Conservation (phyloP, 2,888 invertebrate species). For the Anorthoa munda region DNA sequence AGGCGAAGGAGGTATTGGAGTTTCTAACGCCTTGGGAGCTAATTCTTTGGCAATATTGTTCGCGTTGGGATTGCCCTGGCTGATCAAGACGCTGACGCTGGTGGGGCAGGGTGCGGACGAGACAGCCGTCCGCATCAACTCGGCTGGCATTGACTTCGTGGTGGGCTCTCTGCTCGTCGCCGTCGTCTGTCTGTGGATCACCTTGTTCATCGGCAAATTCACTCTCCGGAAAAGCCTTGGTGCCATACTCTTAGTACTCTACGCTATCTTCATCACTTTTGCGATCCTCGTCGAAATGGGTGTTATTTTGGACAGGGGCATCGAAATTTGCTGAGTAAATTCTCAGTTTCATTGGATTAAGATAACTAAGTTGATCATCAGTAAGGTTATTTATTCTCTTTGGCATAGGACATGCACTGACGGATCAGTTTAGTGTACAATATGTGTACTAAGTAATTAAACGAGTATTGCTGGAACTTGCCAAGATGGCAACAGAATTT, state of each 20-base stretch:
- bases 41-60: conserved; percentile 96
- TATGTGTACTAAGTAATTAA: conserved; percentile 25
- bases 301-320: conserved; percentile 87
- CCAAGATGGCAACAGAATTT: conserved; percentile 14
- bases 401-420: conserved; percentile 38
- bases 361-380: conserved; percentile 53
- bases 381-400: conserved; percentile 46
- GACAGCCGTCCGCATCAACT: conserved; percentile 93
- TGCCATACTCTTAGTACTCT: conserved; percentile 92
- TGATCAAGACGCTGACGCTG: conserved; percentile 93
- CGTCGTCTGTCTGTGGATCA: conserved; percentile 93
- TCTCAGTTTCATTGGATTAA: conserved; percentile 42
- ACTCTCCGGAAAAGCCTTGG: conserved; percentile 93
- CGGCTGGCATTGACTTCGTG: conserved; percentile 95
- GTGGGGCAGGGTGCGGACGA: conserved; percentile 85
- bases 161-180: conserved; percentile 95
- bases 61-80: conserved; percentile 96
- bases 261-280: conserved; percentile 93
- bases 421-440: conserved; percentile 29
- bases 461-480: background rate
- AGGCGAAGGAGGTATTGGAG: conserved; percentile 96
- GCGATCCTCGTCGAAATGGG: conserved; percentile 95
- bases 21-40: conserved; percentile 96
- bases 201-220: conserved; percentile 93
- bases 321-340: conserved; percentile 54